Evolutionary conservation across 2,888 invertebrate species (phyloP).

Genomic region (Antheraea assamensis): DNA sequence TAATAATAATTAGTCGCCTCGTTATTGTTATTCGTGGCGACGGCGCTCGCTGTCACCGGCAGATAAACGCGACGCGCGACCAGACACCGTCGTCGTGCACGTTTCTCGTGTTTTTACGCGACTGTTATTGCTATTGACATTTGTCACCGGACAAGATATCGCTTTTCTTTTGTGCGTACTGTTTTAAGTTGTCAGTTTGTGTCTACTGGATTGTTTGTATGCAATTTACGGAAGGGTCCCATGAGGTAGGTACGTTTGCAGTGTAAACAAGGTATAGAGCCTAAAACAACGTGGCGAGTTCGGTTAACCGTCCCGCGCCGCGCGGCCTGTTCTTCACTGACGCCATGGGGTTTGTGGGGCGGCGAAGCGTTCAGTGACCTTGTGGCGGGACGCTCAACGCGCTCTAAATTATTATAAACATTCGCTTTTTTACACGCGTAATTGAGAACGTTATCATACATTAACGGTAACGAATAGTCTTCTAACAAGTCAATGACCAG

Average conservation of each 20-base stretch:
- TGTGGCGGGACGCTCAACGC: conserved; percentile 32
- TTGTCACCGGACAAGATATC: conserved; percentile 37
- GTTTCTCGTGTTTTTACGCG: conserved; percentile 28
- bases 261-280: conserved; percentile 50
- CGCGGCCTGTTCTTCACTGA: conserved; percentile 29
- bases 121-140: conserved; percentile 29
- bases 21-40: conserved; percentile 66
- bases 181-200: conserved; percentile 46
- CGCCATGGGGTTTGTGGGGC: conserved; percentile 45
- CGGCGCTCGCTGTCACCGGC: conserved; percentile 57
- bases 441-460: conserved; percentile 5
- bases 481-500: not conserved
- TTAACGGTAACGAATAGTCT: conserved; percentile 3
- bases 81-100: conserved; percentile 47
- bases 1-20: conserved; percentile 72
- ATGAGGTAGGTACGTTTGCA: conserved; percentile 59
- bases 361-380: conserved; percentile 54
- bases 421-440: conserved; percentile 6
- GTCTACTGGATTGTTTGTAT: conserved; percentile 54
- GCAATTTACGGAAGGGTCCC: conserved; percentile 43
- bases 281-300: conserved; percentile 42
- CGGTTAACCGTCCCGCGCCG: conserved; percentile 33
- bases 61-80: conserved; percentile 59
- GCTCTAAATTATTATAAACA: not conserved
- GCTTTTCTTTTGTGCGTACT: conserved; percentile 43